Percentiles rank a stretch among this genome's conserved stretches.
Evolutionary conservation across 2,113 vertebrate species (phyloP).

Genomic region (Nycticorax nycticorax): DNA sequence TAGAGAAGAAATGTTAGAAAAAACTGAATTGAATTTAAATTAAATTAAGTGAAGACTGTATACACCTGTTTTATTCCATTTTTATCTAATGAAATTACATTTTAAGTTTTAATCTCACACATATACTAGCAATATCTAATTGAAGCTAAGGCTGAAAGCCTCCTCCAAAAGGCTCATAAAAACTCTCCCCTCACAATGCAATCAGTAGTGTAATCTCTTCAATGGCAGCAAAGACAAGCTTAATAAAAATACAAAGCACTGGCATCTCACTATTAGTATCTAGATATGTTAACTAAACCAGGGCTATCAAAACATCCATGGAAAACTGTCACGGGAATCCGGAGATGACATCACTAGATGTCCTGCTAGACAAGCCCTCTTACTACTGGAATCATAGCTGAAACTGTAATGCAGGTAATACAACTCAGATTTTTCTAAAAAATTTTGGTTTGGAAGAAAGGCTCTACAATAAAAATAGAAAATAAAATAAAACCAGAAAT

Average conservation of each 20-base stretch:
- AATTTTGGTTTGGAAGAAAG: not conserved
- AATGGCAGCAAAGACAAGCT: not conserved
- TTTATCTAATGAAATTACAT: not conserved
- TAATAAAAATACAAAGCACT: not conserved
- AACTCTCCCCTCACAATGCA: not conserved
- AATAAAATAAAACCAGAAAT: not conserved
- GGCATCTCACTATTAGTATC: not conserved
- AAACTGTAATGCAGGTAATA: not conserved
- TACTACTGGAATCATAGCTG: not conserved
- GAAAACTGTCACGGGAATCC: not conserved
- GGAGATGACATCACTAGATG: not conserved
- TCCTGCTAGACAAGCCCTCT: not conserved
- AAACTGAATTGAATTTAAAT: not conserved
- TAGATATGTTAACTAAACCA: not conserved
- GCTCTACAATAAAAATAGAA: not conserved
- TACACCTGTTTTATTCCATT: not conserved
- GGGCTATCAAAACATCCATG: not conserved
- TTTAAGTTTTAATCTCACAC: not conserved
- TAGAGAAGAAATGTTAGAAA: not conserved
- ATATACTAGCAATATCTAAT: not conserved
- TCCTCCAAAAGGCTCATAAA: not conserved
- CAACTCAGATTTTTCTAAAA: not conserved
- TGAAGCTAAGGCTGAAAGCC: not conserved
- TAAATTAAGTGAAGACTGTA: not conserved
- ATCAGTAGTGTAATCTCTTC: not conserved